Evolutionary conservation across 2,113 vertebrate genomes (phyloP).

Genomic region (Otolemur garnettii): DNA sequence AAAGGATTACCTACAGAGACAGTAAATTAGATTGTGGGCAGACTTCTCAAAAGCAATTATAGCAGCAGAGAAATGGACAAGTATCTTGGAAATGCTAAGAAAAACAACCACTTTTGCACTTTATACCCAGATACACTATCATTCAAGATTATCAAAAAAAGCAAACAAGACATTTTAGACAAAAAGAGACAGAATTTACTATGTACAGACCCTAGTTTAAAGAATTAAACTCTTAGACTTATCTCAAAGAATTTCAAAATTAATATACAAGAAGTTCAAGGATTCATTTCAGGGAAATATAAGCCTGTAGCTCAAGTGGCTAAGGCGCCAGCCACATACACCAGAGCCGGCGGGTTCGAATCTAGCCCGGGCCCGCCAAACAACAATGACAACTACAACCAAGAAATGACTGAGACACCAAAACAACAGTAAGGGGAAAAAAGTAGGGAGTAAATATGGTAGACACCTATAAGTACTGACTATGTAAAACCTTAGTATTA

Average conservation of each 20-base stretch:
- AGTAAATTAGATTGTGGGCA: not conserved
- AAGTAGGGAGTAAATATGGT: not conserved
- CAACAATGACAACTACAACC: too few relatives aligned
- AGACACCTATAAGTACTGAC: not conserved
- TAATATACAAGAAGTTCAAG: conserved; percentile 13
- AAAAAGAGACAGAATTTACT: conserved; percentile 41
- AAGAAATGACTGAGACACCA: not conserved
- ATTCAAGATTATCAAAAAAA: not conserved
- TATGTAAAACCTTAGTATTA: not conserved
- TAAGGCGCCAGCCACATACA: too few relatives aligned
- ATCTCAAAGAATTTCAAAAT: not conserved
- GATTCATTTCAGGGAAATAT: not conserved
- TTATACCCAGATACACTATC: not conserved
- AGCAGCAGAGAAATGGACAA: conserved; percentile 22
- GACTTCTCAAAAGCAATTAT: not conserved
- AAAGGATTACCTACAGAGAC: not conserved
- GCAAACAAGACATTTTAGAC: not conserved
- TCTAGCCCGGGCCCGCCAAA: too few relatives aligned
- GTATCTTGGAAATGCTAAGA: not conserved
- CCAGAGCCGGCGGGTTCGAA: too few relatives aligned
- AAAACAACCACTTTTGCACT: not conserved
- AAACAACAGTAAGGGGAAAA: not conserved
- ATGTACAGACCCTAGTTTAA: not conserved
- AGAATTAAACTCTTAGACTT: not conserved
- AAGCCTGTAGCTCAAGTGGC: too few relatives aligned